A percentile compares a stretch with the other conserved stretches of the same genome.
These are phyloP conservation scores for Pseudobourletiella spinata DNA, from an alignment of 1,140 invertebrate species.

Conservation along the genomic window DNA sequence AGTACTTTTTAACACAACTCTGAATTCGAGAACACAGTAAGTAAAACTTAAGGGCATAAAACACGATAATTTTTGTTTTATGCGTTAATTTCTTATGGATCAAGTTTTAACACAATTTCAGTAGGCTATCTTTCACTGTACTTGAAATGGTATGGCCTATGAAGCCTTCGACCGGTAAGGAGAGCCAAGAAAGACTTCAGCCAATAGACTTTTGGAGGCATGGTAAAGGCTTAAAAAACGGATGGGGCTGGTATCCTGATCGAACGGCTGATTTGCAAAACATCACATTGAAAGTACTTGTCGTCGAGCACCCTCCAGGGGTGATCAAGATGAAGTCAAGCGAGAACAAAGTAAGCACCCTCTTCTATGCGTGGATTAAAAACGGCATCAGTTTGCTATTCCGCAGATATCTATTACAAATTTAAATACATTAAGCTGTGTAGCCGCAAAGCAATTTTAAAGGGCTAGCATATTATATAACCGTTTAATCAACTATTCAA, in stretches of 20 bases:
- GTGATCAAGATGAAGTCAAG: constrained; percentile 27
- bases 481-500: too few relatives aligned
- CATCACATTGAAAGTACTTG: constrained; percentile 23
- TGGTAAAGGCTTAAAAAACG: constrained; percentile 6
- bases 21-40: constrained; percentile 1
- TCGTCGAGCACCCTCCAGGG: constrained; percentile 34
- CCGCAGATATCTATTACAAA: too few relatives aligned
- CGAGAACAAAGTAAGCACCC: constrained; percentile 11
- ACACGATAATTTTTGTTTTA: neutral
- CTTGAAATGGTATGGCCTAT: constrained; percentile 29
- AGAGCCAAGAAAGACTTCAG: constrained; percentile 1
- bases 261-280: constrained; percentile 27
- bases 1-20: constrained; percentile 21
- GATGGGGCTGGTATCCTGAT: constrained; percentile 24
- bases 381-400: too few relatives aligned
- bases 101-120: neutral
- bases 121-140: constrained; percentile 24
- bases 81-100: neutral
- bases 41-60: too few relatives aligned
- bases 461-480: too few relatives aligned
- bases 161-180: neutral
- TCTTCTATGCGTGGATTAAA: too few relatives aligned
- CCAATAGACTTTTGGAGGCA: constrained; percentile 32
- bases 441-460: too few relatives aligned
- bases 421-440: too few relatives aligned